These are phyloP conservation scores for Gastrophysa polygoni DNA, from an alignment of 2,888 invertebrate genomes.

Conservation along the genomic window DNA sequence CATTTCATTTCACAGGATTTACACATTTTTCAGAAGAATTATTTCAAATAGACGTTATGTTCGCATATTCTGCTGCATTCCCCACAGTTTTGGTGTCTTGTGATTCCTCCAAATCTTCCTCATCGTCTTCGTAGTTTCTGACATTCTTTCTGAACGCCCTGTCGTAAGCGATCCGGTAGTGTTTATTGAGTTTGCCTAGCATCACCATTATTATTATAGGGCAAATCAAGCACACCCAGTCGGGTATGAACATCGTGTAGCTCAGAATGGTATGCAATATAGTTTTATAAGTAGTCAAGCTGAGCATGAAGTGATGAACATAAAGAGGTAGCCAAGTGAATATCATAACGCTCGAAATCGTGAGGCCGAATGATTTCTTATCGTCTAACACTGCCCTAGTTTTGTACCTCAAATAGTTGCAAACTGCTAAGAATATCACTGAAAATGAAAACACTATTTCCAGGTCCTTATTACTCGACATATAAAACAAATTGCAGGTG, in stretches of 20 bases:
- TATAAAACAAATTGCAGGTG: not conserved
- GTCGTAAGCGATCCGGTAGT: conserved; percentile 33
- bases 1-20: too few relatives aligned
- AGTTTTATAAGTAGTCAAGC: too few relatives aligned
- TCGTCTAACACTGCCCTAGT: not conserved
- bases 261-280: not conserved
- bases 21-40: too few relatives aligned
- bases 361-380: conserved; percentile 15
- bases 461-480: not conserved
- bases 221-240: conserved; percentile 10
- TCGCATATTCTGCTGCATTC: not conserved
- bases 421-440: conserved; percentile 10
- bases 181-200: conserved; percentile 31
- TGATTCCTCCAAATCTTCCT: conserved; percentile 22
- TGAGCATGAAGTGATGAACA: conserved; percentile 1
- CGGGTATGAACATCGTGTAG: not conserved
- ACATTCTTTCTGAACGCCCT: conserved; percentile 25
- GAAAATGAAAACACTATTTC: conserved; percentile 1
- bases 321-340: conserved; percentile 3
- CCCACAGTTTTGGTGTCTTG: not conserved
- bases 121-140: conserved; percentile 15
- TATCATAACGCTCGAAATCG: conserved; percentile 2
- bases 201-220: conserved; percentile 27
- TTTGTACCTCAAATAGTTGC: conserved; percentile 14
- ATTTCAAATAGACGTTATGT: not conserved